Base-by-base conservation (phyloP, 2,888 invertebrate genomes). In the Poecilus cupreus region DNA sequence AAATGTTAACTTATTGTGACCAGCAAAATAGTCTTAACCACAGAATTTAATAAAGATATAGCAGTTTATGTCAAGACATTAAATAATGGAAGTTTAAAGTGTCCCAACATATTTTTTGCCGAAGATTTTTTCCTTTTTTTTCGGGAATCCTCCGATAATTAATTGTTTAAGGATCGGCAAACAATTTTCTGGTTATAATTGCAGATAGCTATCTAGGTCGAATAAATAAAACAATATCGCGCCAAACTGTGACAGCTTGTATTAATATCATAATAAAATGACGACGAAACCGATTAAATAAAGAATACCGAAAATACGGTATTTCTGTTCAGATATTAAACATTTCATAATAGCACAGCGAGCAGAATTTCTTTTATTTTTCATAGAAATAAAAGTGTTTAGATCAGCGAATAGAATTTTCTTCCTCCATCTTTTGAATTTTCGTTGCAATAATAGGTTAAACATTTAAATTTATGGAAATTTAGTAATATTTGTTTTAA, bases 321-420 rank as follows among this genome's bases (percentile, higher is more conserved):
- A 24, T 24, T 60, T 60, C 13, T 8, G 60, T 5, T 60, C 26
- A 10, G 60, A 60, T 60, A 60, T 60, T 22, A 26, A 60, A 60
- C 60, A 60, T 60, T 60, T 60, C 60, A 60, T 60, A 24, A 60
- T 22, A 60, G 49, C 49, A 49, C 11, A 18, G 60, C 22, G 26
- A n/a, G 60, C n/a, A 26, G 60, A 60, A 60, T n/a, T n/a, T n/a
- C 26, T 60, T 60, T 60, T 60, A 60, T 60, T 60, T 60, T 60
- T 60, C 60, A 57, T 60, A 43, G 43, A 11, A n/a, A 24, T 60
- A 26, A 60, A 26, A 60, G n/a, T 26, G 24, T 60, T 60, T 60
- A 26, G n/a, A 60, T 26, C 60, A n/a, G n/a, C 3, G 26, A 24
- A 24, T 22, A 1, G 13, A 60, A 26, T 57, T 22, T 22, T 57